Conservation (phyloP, 2,888 invertebrate species). For the Pyrrhia umbra region DNA sequence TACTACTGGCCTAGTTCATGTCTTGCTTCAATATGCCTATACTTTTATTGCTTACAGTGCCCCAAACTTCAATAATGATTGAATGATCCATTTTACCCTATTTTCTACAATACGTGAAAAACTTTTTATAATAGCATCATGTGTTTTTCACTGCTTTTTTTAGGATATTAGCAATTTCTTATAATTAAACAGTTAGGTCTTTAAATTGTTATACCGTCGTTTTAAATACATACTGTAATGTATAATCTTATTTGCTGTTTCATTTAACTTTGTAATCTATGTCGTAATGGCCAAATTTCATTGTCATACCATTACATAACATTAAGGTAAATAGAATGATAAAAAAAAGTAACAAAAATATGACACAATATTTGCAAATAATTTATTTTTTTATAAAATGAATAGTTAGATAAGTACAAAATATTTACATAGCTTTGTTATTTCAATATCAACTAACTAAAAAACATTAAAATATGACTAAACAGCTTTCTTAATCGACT, state of each 20-base stretch:
- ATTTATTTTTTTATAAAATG: constrained; percentile 72
- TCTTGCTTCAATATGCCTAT: neutral
- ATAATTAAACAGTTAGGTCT: constrained; percentile 10
- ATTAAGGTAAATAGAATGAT: too few species aligned
- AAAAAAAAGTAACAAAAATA: constrained; percentile 11
- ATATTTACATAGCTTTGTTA: constrained; percentile 77
- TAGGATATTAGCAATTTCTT: constrained; percentile 23
- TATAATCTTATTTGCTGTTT: constrained; percentile 54
- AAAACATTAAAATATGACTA: constrained; percentile 61
- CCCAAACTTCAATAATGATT: too few species aligned
- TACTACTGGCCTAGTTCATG: neutral
- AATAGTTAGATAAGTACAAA: constrained; percentile 67
- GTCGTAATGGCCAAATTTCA: neutral
- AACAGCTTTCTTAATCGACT: constrained; percentile 57
- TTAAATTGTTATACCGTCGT: constrained; percentile 32
- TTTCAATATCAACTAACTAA: constrained; percentile 58
- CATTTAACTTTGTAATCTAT: constrained; percentile 17
- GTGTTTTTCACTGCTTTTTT: constrained; percentile 51
- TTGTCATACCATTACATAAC: too few species aligned
- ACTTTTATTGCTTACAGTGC: neutral
- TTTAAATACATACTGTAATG: constrained; percentile 60
- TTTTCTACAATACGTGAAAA: neutral
- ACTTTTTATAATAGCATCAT: constrained; percentile 7
- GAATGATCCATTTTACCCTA: neutral
- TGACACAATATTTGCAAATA: constrained; percentile 60